These are phyloP conservation scores for Ceriagrion tenellum DNA, from an alignment of 2,888 invertebrate genomes.

Conservation along the genomic window DNA sequence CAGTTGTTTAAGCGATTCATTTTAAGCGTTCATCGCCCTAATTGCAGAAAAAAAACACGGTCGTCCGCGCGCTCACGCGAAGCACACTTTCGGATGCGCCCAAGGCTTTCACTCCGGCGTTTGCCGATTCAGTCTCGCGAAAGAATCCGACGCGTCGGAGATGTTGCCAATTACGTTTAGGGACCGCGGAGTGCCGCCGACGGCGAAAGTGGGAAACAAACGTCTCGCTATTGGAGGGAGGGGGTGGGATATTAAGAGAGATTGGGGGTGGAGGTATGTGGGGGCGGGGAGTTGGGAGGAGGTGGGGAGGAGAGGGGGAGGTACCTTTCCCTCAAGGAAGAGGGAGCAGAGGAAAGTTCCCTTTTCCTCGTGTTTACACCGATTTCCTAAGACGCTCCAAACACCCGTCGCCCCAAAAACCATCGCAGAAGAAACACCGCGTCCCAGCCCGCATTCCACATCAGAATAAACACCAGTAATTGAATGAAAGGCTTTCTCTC, in stretches of 20 bases:
- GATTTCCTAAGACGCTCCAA: not conserved
- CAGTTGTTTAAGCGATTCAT: too few species aligned
- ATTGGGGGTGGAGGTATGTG: not conserved
- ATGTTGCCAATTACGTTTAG: not conserved
- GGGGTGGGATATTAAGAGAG: too few species aligned
- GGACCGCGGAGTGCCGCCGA: not conserved
- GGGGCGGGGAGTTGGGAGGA: not conserved
- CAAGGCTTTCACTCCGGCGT: not conserved
- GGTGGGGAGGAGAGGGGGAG: too few species aligned
- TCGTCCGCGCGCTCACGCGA: not conserved
- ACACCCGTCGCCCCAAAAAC: not conserved
- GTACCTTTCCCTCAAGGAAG: not conserved
- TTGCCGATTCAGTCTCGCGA: not conserved
- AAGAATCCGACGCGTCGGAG: not conserved
- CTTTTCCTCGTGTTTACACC: not conserved
- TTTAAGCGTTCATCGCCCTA: not conserved
- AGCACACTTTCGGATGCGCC: not conserved
- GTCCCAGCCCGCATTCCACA: not conserved
- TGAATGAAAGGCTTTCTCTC: conserved; percentile 13
- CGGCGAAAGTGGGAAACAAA: not conserved
- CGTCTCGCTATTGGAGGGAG: not conserved
- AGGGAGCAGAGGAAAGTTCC: too few species aligned
- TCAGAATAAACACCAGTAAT: conserved; percentile 41
- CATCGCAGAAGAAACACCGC: not conserved
- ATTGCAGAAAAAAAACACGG: not conserved